Percentiles rank a stretch among this genome's conserved stretches.
phyloP scores from a whole-genome alignment of 1,140 invertebrate genomes.

The Teleopsis dalmanni region DNA sequence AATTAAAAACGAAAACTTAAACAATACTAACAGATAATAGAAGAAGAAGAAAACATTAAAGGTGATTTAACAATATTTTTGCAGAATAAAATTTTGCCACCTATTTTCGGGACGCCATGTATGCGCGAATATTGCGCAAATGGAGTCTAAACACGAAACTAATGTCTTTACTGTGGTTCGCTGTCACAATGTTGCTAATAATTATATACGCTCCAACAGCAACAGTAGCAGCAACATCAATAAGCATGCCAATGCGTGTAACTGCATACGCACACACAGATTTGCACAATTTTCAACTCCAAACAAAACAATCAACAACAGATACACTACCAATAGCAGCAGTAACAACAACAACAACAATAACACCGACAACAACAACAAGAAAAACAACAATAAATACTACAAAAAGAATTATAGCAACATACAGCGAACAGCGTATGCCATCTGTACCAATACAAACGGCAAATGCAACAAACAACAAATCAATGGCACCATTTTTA shows the following conservation, averaged over 20 bases:
- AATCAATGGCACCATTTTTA: too few species aligned
- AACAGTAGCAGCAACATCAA: background rate
- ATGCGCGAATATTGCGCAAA: constrained; percentile 46
- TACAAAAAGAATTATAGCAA: constrained; percentile 3
- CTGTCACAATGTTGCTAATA: constrained; percentile 26
- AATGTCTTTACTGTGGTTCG: constrained; percentile 42
- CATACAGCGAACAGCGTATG: background rate
- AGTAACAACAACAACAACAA: constrained; percentile 4
- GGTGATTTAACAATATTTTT: background rate
- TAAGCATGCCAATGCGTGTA: constrained; percentile 14
- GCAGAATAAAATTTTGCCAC: background rate
- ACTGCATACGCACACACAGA: constrained; percentile 22
- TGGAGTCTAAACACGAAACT: constrained; percentile 44
- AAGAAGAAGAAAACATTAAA: background rate
- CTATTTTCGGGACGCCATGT: constrained; percentile 36
- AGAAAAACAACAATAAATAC: constrained; percentile 22
- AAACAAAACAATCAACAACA: constrained; percentile 24
- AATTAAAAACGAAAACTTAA: constrained; percentile 4
- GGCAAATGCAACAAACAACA: background rate
- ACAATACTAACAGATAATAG: background rate
- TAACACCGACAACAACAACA: constrained; percentile 25
- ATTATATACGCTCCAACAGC: background rate
- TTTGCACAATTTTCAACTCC: background rate
- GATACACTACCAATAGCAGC: constrained; percentile 29
- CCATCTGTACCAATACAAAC: background rate